Evolutionary conservation across 2,113 vertebrate genomes (phyloP).

Genomic region (Carlito syrichta): DNA sequence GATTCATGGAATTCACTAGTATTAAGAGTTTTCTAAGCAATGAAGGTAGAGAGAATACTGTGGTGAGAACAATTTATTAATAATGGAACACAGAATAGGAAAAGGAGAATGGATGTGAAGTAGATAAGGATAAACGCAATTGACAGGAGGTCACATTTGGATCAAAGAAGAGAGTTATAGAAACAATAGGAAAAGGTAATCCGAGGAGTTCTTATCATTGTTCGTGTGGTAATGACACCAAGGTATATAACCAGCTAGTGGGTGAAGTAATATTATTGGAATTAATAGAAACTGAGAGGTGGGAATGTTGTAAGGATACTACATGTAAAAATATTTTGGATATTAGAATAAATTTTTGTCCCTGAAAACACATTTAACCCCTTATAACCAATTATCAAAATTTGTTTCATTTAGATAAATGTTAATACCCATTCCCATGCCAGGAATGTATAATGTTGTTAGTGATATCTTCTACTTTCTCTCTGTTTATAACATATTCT

Average conservation of each 20-base stretch:
- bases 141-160: background rate
- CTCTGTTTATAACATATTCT: background rate
- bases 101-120: accelerated
- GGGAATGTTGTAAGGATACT: background rate
- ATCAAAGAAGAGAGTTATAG: background rate
- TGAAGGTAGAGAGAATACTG: background rate
- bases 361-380: background rate
- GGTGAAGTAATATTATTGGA: background rate
- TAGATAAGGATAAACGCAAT: background rate
- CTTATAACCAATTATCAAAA: background rate
- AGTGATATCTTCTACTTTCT: background rate
- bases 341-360: background rate
- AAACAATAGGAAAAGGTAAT: background rate
- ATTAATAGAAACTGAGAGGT: background rate
- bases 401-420: background rate
- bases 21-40: background rate
- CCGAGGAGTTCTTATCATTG: background rate
- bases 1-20: background rate
- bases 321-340: background rate
- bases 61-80: background rate
- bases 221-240: too few relatives aligned
- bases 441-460: background rate
- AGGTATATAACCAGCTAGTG: background rate
- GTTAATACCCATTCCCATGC: background rate
- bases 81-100: background rate